Conservation (phyloP, 92 coral and sea anemone species). For the Phenganax marumi region DNA sequence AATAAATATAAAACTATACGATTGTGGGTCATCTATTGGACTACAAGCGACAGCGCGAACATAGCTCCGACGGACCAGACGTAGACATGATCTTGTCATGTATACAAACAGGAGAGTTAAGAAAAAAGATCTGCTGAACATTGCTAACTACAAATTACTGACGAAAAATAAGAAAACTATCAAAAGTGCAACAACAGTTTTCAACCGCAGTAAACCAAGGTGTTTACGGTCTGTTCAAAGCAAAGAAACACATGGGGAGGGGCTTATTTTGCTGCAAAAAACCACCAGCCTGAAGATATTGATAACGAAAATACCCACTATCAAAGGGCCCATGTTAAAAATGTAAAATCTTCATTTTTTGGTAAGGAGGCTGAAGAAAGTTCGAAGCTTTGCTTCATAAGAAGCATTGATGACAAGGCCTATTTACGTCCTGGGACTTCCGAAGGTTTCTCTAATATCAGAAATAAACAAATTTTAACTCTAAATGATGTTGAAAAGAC, state of each 20-base stretch:
- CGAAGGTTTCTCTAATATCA: constrained; percentile 36
- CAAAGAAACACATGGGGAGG: constrained; percentile 21
- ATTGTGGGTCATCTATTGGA: too few species aligned
- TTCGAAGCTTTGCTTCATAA: constrained; percentile 16
- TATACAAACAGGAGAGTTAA: constrained; percentile 41
- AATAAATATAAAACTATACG: too few species aligned
- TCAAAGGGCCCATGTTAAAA: constrained; percentile 46
- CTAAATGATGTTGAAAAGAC: constrained; percentile 43
- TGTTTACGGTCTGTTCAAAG: constrained; percentile 28
- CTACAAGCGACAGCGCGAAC: too few species aligned
- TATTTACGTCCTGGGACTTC: constrained; percentile 35
- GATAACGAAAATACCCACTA: constrained; percentile 45
- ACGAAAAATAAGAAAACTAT: constrained; percentile 30
- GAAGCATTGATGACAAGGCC: constrained; percentile 33
- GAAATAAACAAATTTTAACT: constrained; percentile 36
- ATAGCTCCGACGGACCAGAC: too few species aligned
- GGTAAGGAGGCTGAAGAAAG: constrained; percentile 29
- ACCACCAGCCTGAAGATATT: constrained; percentile 43
- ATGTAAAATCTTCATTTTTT: constrained; percentile 36
- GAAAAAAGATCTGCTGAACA: constrained; percentile 32
- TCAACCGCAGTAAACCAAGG: constrained; percentile 45
- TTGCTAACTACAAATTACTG: constrained; percentile 39
- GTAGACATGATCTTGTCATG: constrained; percentile 43
- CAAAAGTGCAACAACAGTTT: constrained; percentile 45
- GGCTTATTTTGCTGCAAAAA: constrained; percentile 42